phyloP scores from a whole-genome alignment of 2,888 invertebrate species.

The Empis livida region DNA sequence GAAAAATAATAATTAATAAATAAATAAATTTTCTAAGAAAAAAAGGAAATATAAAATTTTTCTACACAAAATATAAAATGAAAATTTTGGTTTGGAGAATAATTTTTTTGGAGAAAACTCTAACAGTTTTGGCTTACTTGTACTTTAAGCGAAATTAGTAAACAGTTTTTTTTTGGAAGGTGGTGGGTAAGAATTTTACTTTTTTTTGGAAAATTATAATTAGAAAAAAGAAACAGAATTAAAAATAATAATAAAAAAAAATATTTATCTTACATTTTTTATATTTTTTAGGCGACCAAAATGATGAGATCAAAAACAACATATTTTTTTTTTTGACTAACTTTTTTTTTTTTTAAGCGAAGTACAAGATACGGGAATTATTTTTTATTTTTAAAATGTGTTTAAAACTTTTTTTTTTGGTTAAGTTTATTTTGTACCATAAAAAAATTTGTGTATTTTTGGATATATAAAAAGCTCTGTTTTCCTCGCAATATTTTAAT shows the following conservation, averaged over 20 bases:
- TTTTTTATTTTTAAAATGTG: background rate
- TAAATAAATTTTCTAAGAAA: background rate
- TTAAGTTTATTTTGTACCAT: background rate
- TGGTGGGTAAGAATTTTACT: too few relatives aligned
- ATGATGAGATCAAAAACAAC: conserved; percentile 3
- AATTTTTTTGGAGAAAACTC: too few relatives aligned
- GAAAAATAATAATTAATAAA: too few relatives aligned
- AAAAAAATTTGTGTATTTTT: background rate
- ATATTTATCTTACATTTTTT: background rate
- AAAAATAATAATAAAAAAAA: background rate
- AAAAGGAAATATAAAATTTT: background rate
- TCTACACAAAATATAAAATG: too few relatives aligned
- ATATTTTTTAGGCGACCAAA: background rate
- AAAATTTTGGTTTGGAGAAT: too few relatives aligned
- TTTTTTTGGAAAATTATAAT: background rate
- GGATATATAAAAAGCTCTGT: background rate
- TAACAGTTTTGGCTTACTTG: too few relatives aligned
- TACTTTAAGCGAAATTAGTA: too few relatives aligned
- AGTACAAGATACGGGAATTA: background rate
- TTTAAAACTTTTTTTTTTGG: background rate
- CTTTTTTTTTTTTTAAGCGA: background rate
- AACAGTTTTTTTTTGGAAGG: too few relatives aligned
- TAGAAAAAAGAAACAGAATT: background rate
- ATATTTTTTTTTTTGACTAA: background rate
- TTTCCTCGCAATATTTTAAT: conserved; percentile 4